phyloP scores from a whole-genome alignment of 2,797 vertebrate species.

The Peromyscus eremicus region DNA sequence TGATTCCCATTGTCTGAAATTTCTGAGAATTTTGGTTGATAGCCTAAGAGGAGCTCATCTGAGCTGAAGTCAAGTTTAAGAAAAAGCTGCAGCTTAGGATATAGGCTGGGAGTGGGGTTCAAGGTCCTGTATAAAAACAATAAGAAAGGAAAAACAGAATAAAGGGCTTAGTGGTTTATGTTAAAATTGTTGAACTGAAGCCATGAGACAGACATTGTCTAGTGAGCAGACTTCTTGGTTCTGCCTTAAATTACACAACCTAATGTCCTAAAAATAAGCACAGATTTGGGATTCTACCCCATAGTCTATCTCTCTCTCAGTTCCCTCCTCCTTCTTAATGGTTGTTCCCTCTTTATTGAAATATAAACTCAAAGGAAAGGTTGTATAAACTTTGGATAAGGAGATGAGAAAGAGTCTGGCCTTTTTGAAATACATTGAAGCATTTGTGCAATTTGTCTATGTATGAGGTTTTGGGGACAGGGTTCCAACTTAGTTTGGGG shows the following conservation, averaged over 20 bases:
- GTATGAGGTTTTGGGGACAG: not conserved
- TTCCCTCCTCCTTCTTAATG: no score
- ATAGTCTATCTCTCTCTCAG: not conserved
- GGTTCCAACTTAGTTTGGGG: not conserved
- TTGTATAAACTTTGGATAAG: not conserved
- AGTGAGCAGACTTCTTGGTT: conserved; percentile 61
- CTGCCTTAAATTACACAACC: conserved; percentile 69
- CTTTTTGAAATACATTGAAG: not conserved
- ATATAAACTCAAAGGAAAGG: not conserved
- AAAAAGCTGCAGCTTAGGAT: conserved; percentile 57
- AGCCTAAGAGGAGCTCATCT: conserved; percentile 69
- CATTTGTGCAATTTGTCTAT: not conserved
- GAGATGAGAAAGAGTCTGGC: not conserved
- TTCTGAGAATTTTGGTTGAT: not conserved
- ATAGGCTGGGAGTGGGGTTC: conserved; percentile 69
- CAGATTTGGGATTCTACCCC: not conserved
- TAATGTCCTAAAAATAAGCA: conserved; percentile 55
- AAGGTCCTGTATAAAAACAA: conserved; percentile 74
- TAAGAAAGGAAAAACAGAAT: conserved; percentile 62
- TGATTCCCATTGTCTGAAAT: not conserved
- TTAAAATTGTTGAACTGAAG: conserved; percentile 84
- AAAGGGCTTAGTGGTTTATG: conserved; percentile 81
- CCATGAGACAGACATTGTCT: conserved; percentile 83
- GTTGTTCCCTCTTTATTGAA: not conserved
- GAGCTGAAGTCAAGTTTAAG: conserved; percentile 61